phyloP scores from a whole-genome alignment of 2,888 invertebrate genomes.

The Apantesis nais region DNA sequence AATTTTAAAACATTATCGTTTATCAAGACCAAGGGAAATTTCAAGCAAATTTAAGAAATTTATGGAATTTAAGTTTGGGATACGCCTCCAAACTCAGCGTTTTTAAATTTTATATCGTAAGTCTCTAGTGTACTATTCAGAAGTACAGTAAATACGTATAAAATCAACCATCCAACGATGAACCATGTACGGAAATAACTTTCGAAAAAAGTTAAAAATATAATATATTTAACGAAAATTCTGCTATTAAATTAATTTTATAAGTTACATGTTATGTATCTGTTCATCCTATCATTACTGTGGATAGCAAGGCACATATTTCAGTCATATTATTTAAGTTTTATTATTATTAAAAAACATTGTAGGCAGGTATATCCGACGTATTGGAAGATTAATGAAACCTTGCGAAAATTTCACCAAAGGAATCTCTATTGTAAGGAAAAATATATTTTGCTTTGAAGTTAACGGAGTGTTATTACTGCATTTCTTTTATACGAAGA shows the following conservation, averaged over 20 bases:
- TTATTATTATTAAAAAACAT: background rate
- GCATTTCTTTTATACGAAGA: slow-evolving; percentile 42
- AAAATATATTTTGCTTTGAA: slow-evolving; percentile 45
- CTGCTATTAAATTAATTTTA: background rate
- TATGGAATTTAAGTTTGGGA: slow-evolving; percentile 46
- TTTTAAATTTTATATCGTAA: slow-evolving; percentile 45
- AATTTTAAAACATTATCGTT: slow-evolving; percentile 37
- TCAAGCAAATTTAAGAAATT: slow-evolving; percentile 47
- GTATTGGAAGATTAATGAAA: slow-evolving; percentile 33
- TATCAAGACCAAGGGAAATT: slow-evolving; percentile 36
- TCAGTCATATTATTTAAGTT: background rate
- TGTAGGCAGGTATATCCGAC: slow-evolving; percentile 22
- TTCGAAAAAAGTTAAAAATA: no score
- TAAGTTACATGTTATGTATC: no score
- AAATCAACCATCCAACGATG: slow-evolving; percentile 31
- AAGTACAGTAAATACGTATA: slow-evolving; percentile 33
- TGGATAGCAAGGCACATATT: background rate
- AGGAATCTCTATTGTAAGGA: slow-evolving; percentile 27
- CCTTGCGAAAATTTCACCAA: slow-evolving; percentile 28
- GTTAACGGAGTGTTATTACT: slow-evolving; percentile 45
- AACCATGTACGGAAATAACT: background rate
- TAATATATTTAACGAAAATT: background rate
- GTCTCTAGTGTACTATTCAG: slow-evolving; percentile 37
- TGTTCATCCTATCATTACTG: no score
- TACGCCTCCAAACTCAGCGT: slow-evolving; percentile 39